phyloP scores from a whole-genome alignment of 1,140 invertebrate species.

The Bursaphelenchus mucronatus region DNA sequence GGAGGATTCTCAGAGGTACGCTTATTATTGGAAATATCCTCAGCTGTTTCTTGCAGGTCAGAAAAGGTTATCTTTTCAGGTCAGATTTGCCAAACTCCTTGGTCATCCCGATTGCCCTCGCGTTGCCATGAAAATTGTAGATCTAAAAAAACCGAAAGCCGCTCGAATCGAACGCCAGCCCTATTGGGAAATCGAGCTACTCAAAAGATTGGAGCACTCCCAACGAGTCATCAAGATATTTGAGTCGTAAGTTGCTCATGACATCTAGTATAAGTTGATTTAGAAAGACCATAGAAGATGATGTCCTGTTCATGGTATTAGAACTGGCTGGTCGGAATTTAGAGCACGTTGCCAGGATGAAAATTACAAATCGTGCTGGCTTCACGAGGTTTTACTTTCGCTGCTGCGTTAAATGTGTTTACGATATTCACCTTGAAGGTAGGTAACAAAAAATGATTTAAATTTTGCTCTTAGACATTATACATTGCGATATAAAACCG shows the following conservation, averaged over 20 bases:
- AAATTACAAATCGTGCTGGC: no score
- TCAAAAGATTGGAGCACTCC: conserved; percentile 7
- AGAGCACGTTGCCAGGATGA: background rate
- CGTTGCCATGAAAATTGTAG: conserved; percentile 11
- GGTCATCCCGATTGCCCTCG: background rate
- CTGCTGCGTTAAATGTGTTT: no score
- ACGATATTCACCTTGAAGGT: no score
- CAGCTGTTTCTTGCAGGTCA: no score
- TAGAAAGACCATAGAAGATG: conserved; percentile 4
- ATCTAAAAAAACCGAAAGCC: conserved; percentile 3
- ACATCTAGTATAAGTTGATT: background rate
- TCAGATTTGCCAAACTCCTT: background rate
- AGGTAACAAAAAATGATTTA: no score
- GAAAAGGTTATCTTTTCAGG: no score
- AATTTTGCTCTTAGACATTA: background rate
- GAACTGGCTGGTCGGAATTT: conserved; percentile 7
- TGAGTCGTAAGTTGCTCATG: conserved; percentile 3
- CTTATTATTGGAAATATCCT: no score
- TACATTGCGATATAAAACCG: conserved; percentile 6
- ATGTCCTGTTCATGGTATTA: conserved; percentile 13
- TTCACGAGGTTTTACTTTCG: no score
- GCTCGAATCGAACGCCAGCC: background rate
- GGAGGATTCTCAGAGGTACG: conserved; percentile 10
- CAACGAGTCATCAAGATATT: conserved; percentile 15
- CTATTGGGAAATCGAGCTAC: conserved; percentile 10